Evolutionary conservation across 1,140 invertebrate genomes (phyloP), one percentile per base, ranked within the genome.

Genomic region (Diabrotica virgifera): DNA sequence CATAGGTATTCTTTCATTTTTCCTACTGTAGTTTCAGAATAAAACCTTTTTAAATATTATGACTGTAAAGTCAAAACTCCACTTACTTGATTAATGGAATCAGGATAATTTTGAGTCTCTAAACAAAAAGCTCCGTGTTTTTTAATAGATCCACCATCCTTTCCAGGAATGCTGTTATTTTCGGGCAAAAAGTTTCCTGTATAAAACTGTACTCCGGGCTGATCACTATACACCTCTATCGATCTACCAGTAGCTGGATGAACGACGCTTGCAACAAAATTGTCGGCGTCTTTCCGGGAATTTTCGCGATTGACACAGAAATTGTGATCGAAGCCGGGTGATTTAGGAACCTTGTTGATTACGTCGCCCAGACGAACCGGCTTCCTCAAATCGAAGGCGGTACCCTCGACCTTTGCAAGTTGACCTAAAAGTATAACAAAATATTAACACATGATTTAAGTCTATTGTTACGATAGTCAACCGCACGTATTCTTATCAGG

Each of bases 91-190:
- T 97, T 94, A 2, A 96, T 80, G 8, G 94, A 91, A 81, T 98
- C 90, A 0, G 95, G 95, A 82, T 89, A 97, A 73, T 91, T 92
- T 80, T 97, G 95, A 0, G 95, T 94, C 79, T 97, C 94, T 40
- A 97, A 80, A 75, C 92, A 96, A 67, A 97, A 89, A 0, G 88
- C 92, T 0, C 87, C 89, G 70, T 96, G 93, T 67, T 87, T 87
- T 11, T 84, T 83, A 0, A 77, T 73, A 0, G 79, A 80, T 9
- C 86, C 87, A 46, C 40, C 40, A 1, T 79, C 77, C 80, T 96
- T 95, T 5, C 94, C 94, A n/a, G 37, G 40, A 12, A 72, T 62
- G 36, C 52, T 58, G 5, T 69, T 57, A 36, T 66, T 66, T 37
- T 80, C 78, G 0, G 90, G 90, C 3, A 97, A 78, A 75, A 83